Conservation (phyloP, 2,888 invertebrate species). For the Drosophila crucigera region DNA sequence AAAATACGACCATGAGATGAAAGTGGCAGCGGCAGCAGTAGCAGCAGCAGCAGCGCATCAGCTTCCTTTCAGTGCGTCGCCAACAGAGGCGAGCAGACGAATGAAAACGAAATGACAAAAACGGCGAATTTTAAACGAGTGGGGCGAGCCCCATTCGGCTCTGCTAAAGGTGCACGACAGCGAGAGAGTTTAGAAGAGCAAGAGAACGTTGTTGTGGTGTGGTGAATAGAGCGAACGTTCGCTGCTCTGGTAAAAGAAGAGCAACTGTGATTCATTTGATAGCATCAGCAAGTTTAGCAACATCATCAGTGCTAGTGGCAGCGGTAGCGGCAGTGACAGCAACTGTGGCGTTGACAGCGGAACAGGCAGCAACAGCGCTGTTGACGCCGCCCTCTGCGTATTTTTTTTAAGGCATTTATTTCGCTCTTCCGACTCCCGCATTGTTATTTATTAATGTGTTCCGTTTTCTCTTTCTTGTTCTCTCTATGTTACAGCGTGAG, state of each 20-base stretch:
- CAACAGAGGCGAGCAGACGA: constrained; percentile 39
- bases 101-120: constrained; percentile 70
- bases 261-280: constrained; percentile 52
- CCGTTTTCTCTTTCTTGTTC: constrained; percentile 19
- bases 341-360: constrained; percentile 21
- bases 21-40: constrained; percentile 1
- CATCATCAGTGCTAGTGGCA: constrained; percentile 3
- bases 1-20: constrained; percentile 61
- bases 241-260: constrained; percentile 47
- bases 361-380: constrained; percentile 14
- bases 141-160: constrained; percentile 27
- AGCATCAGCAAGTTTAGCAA: constrained; percentile 41
- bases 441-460: constrained; percentile 43
- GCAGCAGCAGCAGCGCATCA: not conserved
- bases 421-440: constrained; percentile 38
- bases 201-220: constrained; percentile 19
- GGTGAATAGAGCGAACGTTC: constrained; percentile 27
- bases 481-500: constrained; percentile 89
- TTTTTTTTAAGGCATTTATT: constrained; percentile 55
- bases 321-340: constrained; percentile 28
- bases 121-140: constrained; percentile 47
- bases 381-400: constrained; percentile 41
- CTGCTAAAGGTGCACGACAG: constrained; percentile 10
- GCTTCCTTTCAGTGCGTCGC: constrained; percentile 20
- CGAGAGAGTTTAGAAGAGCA: constrained; percentile 1